Conservation (phyloP, 2,888 invertebrate species). For the Carcina quercana region DNA sequence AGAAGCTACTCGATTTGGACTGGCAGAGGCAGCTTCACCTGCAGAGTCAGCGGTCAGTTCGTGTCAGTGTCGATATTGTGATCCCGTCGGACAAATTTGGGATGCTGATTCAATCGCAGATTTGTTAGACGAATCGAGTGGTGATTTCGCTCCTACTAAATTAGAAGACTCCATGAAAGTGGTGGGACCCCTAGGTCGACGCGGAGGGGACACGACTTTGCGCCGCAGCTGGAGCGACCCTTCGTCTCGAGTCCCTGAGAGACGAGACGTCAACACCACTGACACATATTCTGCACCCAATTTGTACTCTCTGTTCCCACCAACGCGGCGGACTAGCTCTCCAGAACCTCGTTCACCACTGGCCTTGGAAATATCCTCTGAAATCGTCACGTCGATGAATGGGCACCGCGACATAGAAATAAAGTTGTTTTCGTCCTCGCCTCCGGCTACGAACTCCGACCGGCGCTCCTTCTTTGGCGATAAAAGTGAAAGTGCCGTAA, state of each 20-base stretch:
- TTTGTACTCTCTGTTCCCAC: conserved; percentile 64
- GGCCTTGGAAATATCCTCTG: conserved; percentile 81
- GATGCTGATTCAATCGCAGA: conserved; percentile 78
- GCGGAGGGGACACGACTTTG: conserved; percentile 57
- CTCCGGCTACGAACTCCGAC: conserved; percentile 60
- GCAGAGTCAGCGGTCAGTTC: conserved; percentile 64
- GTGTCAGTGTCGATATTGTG: conserved; percentile 85
- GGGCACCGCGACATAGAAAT: conserved; percentile 87
- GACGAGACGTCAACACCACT: conserved; percentile 43
- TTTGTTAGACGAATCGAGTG: conserved; percentile 62
- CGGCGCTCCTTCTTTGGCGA: conserved; percentile 65
- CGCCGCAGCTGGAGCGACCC: conserved; percentile 80
- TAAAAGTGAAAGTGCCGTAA: conserved; percentile 68
- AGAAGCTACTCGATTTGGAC: conserved; percentile 62
- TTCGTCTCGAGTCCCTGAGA: conserved; percentile 60
- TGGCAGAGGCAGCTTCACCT: conserved; percentile 60
- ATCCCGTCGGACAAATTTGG: conserved; percentile 84
- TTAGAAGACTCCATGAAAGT: conserved; percentile 69
- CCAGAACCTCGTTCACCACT: conserved; percentile 60
- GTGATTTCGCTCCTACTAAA: conserved; percentile 64
- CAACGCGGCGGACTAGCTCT: conserved; percentile 50
- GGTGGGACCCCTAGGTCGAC: conserved; percentile 55
- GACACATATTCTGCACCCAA: conserved; percentile 61
- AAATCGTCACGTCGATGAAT: conserved; percentile 84
- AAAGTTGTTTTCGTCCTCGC: conserved; percentile 81